A percentile compares a stretch with the other conserved stretches of the same genome.
These are phyloP conservation scores for Pseudococcus viburni DNA, from an alignment of 2,888 invertebrate genomes.

Conservation along the genomic window DNA sequence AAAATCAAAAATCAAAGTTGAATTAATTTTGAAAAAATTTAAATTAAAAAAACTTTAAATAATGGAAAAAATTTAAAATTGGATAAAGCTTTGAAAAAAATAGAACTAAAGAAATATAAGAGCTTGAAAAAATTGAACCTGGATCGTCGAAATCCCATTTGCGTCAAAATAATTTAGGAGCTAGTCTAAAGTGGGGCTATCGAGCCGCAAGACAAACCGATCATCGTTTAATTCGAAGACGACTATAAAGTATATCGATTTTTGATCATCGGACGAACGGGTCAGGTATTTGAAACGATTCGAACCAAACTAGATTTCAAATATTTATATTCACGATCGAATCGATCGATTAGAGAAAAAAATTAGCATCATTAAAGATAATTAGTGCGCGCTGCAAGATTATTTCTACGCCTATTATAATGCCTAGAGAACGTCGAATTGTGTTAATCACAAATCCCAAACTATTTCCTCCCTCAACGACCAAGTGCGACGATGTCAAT, in stretches of 20 bases:
- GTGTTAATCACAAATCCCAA: neutral
- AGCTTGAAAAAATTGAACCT: too few relatives aligned
- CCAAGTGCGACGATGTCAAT: neutral
- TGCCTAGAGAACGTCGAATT: neutral
- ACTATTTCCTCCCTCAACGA: neutral
- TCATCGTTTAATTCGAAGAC: neutral
- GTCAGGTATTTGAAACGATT: neutral
- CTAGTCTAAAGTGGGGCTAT: too few relatives aligned
- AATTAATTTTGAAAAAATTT: too few relatives aligned
- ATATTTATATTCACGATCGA: neutral
- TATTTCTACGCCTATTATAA: neutral
- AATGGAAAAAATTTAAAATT: too few relatives aligned
- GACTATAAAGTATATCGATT: neutral
- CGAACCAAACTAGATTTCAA: neutral
- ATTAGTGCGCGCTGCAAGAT: neutral
- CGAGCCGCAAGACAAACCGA: neutral
- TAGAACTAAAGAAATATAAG: too few relatives aligned
- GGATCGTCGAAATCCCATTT: too few relatives aligned
- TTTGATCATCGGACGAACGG: neutral
- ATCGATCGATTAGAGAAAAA: neutral
- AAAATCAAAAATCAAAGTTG: too few relatives aligned
- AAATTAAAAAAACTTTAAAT: too few relatives aligned
- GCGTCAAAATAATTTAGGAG: too few relatives aligned
- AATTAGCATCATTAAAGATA: neutral
- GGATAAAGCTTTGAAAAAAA: too few relatives aligned